These are phyloP conservation scores for Aethina tumida DNA, from an alignment of 1,140 invertebrate genomes.

Conservation along the genomic window DNA sequence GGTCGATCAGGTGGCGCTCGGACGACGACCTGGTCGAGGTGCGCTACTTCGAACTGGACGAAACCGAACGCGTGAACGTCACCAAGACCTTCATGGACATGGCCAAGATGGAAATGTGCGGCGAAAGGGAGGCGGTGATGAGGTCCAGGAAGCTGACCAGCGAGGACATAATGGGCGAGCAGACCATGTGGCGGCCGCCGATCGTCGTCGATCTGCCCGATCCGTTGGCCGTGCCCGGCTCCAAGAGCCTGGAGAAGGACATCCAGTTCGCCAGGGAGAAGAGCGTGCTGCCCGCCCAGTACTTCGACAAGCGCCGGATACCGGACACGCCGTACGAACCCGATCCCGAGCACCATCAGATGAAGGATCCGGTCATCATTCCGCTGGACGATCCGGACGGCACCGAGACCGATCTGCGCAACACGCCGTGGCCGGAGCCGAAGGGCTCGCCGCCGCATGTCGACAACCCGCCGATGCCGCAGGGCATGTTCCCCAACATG, in stretches of 20 bases:
- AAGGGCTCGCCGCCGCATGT: slow-evolving; percentile 46
- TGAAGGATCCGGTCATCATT: slow-evolving; percentile 69
- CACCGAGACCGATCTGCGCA: slow-evolving; percentile 61
- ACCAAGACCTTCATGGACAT: slow-evolving; percentile 86
- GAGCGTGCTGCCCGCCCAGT: slow-evolving; percentile 71
- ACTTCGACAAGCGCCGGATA: slow-evolving; percentile 76
- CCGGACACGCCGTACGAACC: slow-evolving; percentile 80
- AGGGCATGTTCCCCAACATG: slow-evolving; percentile 41
- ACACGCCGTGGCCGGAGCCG: slow-evolving; percentile 71
- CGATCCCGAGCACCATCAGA: slow-evolving; percentile 67
- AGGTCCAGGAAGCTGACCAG: slow-evolving; percentile 57
- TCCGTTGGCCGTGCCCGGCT: slow-evolving; percentile 56
- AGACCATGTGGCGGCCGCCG: slow-evolving; percentile 58
- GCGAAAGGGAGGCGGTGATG: slow-evolving; percentile 74
- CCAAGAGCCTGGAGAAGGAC: slow-evolving; percentile 75
- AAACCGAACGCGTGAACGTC: slow-evolving; percentile 89
- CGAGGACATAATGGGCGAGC: slow-evolving; percentile 72
- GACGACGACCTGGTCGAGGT: slow-evolving; percentile 71
- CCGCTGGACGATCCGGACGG: slow-evolving; percentile 81
- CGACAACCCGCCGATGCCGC: slow-evolving; percentile 25
- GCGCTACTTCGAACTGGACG: slow-evolving; percentile 85
- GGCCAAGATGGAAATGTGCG: slow-evolving; percentile 78
- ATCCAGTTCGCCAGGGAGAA: slow-evolving; percentile 79
- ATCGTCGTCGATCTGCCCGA: slow-evolving; percentile 56
- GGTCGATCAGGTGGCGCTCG: slow-evolving; percentile 72